Base-by-base conservation (phyloP, 23 tunicate genomes). In the Clavelina lepadiformis region DNA sequence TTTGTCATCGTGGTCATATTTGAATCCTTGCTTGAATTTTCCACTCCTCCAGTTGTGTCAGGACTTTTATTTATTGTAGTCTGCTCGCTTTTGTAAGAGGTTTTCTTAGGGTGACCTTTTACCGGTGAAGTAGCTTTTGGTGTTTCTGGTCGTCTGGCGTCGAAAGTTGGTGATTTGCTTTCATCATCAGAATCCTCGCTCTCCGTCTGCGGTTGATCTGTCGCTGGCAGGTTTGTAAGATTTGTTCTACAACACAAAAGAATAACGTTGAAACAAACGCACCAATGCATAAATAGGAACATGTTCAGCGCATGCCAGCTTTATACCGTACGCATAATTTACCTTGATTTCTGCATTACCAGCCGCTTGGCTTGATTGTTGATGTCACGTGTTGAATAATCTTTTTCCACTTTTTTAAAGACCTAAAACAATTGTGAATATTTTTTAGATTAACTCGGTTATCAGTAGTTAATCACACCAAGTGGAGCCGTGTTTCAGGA, bases 291-390 rank as follows among this genome's bases (percentile, higher is more conserved):
- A 54, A 20, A 20, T 54, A 22, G 20, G 60, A 20, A 19, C 60
- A 13, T 54, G 49, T 41, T 8, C 11, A 41, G 13, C 49, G 49
- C 49, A 41, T 8, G 49, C 11, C 13, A 8, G 11, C 49, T n/a
- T n/a, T n/a, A n/a, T n/a, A n/a, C n/a, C n/a, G n/a, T n/a, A n/a
- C n/a, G n/a, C n/a, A n/a, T n/a, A 13, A 73, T 65, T 71, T 32
- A 88, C 96, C 68, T 79, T 0, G 87, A 75, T 28, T 88, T 88
- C 44, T 88, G 82, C 38, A 88, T 34, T 18, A 79, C 65, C 0
- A 88, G 68, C 11, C 83, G 71, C 47, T 62, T 80, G 24, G 96
- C 96, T 79, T 88, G 96, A 2, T 55, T 35, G 87, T 88, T 88
- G n/a, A 88, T 65, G 5, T 74, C 96, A 20, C 85, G 58, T 2